Evolutionary conservation across 2,888 invertebrate genomes (phyloP), one percentile per base, ranked within the genome.

Genomic region (Ferdinandea cuprea): DNA sequence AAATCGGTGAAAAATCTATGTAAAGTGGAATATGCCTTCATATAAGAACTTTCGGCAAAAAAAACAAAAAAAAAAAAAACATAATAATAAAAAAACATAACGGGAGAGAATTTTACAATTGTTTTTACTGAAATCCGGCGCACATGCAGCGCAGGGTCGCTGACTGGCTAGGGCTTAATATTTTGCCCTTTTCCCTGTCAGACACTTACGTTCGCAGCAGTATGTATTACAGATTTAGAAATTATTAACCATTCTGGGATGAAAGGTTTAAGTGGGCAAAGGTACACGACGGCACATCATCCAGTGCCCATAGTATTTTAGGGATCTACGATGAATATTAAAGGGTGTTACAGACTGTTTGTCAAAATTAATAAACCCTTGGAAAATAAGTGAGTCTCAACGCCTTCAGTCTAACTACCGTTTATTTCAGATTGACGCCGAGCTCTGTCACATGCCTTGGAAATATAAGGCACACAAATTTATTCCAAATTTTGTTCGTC

Each of bases 191-290:
- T 48, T 63, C 19, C 5, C 21, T 9, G 19, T 19, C 9, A 44
- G n/a, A 15, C 28, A 17, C 42, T 44, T 17, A 28, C 3, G 19
- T 11, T n/a, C 19, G 44, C 11, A 17, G 44, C n/a, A n/a, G n/a
- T n/a, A n/a, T n/a, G n/a, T 19, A 35, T 37, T 52, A 59, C 17
- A 59, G 37, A 56, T 71, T 71, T 56, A 50, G 63, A 56, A 71
- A 56, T 56, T 63, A 58, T 63, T 56, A 59, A 77, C 56, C 44
- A 40, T 48, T 32, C 19, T 44, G 30, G 44, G 11, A 61, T 69
- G 40, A 77, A 30, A 61, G 32, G 37, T 69, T 69, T 7, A 61
- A 42, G 25, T 56, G 32, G 30, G 25, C 42, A 44, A 40, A 42
- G 21, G 25, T 32, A 40, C 46, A 40, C n/a, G 15, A 40, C n/a